phyloP scores from a whole-genome alignment of 2,888 invertebrate species.

The Pheosia tremula region DNA sequence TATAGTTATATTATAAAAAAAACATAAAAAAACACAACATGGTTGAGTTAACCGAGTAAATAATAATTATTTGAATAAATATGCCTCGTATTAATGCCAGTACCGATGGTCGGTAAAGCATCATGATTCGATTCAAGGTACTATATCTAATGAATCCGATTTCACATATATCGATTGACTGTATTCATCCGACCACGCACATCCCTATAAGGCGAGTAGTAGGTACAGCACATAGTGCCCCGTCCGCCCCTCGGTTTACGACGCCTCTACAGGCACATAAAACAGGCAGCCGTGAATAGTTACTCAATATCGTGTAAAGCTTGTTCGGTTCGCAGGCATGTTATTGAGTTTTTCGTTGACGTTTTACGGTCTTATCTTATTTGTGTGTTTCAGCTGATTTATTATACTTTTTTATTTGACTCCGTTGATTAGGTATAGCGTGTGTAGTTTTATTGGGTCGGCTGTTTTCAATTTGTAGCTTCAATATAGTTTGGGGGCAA shows the following conservation, averaged over 20 bases:
- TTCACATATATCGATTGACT: background rate
- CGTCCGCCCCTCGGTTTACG: constrained; percentile 1
- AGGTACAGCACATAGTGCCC: background rate
- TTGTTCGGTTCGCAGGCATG: background rate
- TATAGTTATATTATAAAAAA: too few relatives aligned
- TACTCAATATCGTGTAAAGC: constrained; percentile 7
- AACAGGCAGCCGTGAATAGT: background rate
- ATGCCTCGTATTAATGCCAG: too few relatives aligned
- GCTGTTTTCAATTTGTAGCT: background rate
- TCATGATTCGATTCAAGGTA: too few relatives aligned
- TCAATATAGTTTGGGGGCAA: background rate
- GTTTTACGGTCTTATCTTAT: constrained; percentile 4
- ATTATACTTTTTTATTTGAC: background rate
- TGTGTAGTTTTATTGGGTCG: background rate
- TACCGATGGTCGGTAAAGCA: too few relatives aligned
- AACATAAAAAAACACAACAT: too few relatives aligned
- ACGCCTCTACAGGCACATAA: constrained; percentile 3
- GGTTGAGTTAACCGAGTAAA: too few relatives aligned
- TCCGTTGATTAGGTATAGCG: background rate
- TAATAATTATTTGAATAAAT: too few relatives aligned
- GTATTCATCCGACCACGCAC: background rate
- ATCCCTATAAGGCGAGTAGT: background rate
- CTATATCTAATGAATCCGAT: too few relatives aligned
- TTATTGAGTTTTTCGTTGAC: constrained; percentile 5
- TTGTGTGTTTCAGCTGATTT: background rate